Base-by-base conservation (phyloP, 2,888 invertebrate genomes). In the Melipona bicolor region DNA sequence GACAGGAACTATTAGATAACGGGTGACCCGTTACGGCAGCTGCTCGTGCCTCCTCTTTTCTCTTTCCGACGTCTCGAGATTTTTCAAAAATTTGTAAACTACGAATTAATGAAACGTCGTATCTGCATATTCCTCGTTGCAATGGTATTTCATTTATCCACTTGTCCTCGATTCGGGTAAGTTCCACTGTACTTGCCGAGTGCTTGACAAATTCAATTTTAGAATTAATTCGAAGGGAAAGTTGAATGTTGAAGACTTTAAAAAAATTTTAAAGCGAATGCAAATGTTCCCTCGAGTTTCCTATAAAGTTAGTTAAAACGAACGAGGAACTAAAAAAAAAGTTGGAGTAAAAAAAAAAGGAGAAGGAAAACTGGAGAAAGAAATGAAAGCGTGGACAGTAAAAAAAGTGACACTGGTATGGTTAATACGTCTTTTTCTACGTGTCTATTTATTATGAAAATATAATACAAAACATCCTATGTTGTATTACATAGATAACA, bases 371-470 rank as follows among this genome's bases (percentile, higher is more conserved):
- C 9, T 19, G 11, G 27, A 21, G 32, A 21, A 62, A 32, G 3
- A 19, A 27, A 21, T 4, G 11, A 32, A 62, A 32, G 19, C 19
- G 4, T 17, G 11, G 4, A 59, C 50, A 54, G 73, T 73, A 43
- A 86, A 24, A 87, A 77, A 81, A 89, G 69, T 88, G 81, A 92
- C 90, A 89, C 88, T 74, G 82, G 87, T 92, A 81, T 91, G 88
- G 90, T 92, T 92, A 90, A 92, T 93, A 93, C 92, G 92, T 93
- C 92, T 94, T 94, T 95, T 95, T 94, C 95, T 95, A 94, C 95
- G 94, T 94, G 94, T 93, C 94, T 94, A 95, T 95, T 95, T 95
- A 95, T 95, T 95, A 95, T 95, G 95, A 95, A 95, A 94, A 94
- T 95, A 95, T 95, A 95, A 95, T 95, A 95, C 95, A 95, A 95